These are phyloP conservation scores for Oryctolagus cuniculus DNA, from an alignment of 2,113 vertebrate genomes.

Conservation along the genomic window mOryCun1.1 NC_091437.1:63436001-63436500, in stretches of 20 bases:
- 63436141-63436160: constrained; percentile 97
- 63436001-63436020: background rate
- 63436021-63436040: background rate
- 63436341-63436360: constrained; percentile 99
- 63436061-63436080: background rate
- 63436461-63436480: background rate
- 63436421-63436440: background rate
- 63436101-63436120: background rate
- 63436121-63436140: constrained; percentile 51
- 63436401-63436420: background rate
- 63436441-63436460: background rate
- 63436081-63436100: background rate
- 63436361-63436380: constrained; percentile 84
- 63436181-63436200: constrained; percentile 88
- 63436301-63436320: constrained; percentile 94
- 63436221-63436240: background rate
- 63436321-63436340: constrained; percentile 97
- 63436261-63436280: constrained; percentile 94
- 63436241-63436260: background rate
- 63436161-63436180: constrained; percentile 98
- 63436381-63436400: background rate
- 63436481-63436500: background rate
- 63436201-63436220: background rate
- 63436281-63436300: constrained; percentile 98
- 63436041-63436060: background rate